A percentile compares a stretch with the other conserved stretches of the same genome.
Evolutionary conservation across 2,113 vertebrate species (phyloP).

Genomic region (Scomber colias): DNA sequence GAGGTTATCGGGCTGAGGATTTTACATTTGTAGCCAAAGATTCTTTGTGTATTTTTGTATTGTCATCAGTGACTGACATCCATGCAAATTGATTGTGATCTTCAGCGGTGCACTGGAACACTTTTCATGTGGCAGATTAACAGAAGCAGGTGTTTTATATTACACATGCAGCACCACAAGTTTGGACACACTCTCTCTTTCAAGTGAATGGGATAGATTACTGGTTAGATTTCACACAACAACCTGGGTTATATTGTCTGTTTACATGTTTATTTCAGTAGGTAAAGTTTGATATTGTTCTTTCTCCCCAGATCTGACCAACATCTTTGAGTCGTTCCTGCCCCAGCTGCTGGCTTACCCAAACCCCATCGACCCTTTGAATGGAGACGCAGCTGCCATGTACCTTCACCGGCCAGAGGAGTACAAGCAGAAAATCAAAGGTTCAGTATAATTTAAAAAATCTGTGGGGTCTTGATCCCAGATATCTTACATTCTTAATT

Average conservation of each 20-base stretch:
- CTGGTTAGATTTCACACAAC: background rate
- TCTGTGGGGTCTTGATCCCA: background rate
- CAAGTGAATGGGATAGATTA: background rate
- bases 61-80: background rate
- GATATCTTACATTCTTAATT: background rate
- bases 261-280: background rate
- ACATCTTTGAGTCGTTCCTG: constrained; percentile 99
- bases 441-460: constrained; percentile 69
- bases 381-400: constrained; percentile 98
- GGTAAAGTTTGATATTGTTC: background rate
- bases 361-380: constrained; percentile 98
- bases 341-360: constrained; percentile 98
- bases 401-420: constrained; percentile 99
- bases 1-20: background rate
- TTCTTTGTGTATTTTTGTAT: background rate
- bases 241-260: background rate
- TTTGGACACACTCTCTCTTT: no score
- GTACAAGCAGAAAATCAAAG: constrained; percentile 99
- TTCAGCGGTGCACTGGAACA: no score
- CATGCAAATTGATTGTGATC: constrained; percentile 5
- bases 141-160: background rate
- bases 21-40: background rate
- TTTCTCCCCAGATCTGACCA: constrained; percentile 93
- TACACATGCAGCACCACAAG: background rate
- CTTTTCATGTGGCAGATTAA: background rate